Evolutionary conservation across 2,888 invertebrate species (phyloP), one percentile per base, ranked within the genome.

Genomic region (Matsumyia berberina): DNA sequence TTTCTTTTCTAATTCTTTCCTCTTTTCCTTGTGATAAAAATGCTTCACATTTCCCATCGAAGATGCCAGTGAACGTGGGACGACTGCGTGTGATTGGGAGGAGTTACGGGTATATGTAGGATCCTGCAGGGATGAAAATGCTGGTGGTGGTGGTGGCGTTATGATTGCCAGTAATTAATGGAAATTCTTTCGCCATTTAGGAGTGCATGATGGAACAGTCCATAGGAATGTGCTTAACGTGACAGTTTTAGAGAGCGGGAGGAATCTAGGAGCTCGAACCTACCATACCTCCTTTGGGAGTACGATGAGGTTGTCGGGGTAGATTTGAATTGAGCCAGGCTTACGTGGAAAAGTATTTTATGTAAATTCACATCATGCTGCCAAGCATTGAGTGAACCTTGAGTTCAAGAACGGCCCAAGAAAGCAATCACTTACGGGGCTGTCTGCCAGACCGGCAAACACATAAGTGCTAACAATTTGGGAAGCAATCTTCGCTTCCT

Each of bases 1-100:
- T 85, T 85, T 80, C 74, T 78, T 85, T 85, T 85, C 80, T 74
- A 80, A 80, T 83, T 83, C 62, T 49, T 55, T 55, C 49, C 72
- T 42, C 12, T 55, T 49, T 4, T 24, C 4, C 24, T 17, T 19
- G 12, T 19, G 39, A 58, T 51, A 35, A 60, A 67, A 69, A 69
- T 58, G 15, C 37, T 60, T 29, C 12, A 42, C 69, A 70, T 60
- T 60, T 70, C 31, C 49, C 62, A n/a, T 42, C 17, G 17, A 24
- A 24, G 24, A 24, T 24, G 58, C 8, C 39, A 17, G 15, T 44
- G 15, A 11, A 29, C n/a, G 39, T 44, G 42, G 24, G 35, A 55
- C 46, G 1, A 12, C n/a, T n/a, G 17, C 4, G 6, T 35, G 7
- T 51, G 51, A 31, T 73, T 19, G 19, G 33, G 19, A 35, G 9